Evolutionary conservation across 2,113 vertebrate genomes (phyloP), one percentile per base, ranked within the genome.

Genomic region (Eclectus roratus): DNA sequence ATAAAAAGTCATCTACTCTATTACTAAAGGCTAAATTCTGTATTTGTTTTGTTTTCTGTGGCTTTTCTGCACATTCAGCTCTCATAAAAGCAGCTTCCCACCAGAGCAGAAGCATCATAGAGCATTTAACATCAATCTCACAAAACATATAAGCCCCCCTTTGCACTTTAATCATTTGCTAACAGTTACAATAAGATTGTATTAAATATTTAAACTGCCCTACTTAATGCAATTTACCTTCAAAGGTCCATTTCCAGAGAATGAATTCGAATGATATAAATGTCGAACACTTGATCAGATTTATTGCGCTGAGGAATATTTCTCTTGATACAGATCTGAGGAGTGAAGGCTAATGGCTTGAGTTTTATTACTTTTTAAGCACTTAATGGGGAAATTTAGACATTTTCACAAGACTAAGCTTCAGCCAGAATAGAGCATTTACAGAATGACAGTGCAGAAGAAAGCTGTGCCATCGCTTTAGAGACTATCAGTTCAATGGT

Each of bases 141-240:
- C 93, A 68, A 96, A 97, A 97, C 94, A 96, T 35, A 43, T 39
- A 89, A 88, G 91, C 74, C 92, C 96, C 95, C 95, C 93, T 83
- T 64, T 79, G 97, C 97, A 98, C 98, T 97, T 97, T 98, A 98
- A 98, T 98, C 98, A 98, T 98, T 97, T 94, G 98, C 98, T 98
- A 98, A 98, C 98, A 98, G 98, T 99, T 99, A 98, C 98, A 98
- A 98, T 99, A 98, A 99, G 98, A 97, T 98, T 92, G 97, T 93
- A 98, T 99, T 98, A 99, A 99, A 98, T 98, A 98, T 99, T 99
- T 98, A 99, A 99, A 98, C 98, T 98, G 98, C 97, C 94, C 96
- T 96, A 97, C 98, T 98, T 98, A 98, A 98, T 94, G 97, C 98
- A 97, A 98, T 99, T 99, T 99, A 98, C 98, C 98, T 98, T 98